These are phyloP conservation scores for Patiria pectinifera DNA, from an alignment of 53 echinoderm and acorn worm genomes.

Conservation along the genomic window DNA sequence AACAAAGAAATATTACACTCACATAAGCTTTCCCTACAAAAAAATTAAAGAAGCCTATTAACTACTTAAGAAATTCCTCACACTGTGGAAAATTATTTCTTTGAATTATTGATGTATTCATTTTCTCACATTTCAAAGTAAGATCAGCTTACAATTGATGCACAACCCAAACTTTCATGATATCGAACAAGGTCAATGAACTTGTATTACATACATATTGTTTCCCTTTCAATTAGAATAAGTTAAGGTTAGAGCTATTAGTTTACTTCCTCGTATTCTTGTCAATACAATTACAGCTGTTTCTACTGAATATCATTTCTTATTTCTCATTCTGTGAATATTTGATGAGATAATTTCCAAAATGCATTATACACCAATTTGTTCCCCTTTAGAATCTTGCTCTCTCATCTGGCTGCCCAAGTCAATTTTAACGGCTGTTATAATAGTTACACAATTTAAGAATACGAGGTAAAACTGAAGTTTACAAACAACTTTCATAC, in stretches of 20 bases:
- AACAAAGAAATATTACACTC: not conserved
- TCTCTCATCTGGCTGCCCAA: too few species aligned
- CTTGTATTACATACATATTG: not conserved
- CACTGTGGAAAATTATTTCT: not conserved
- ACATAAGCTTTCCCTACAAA: not conserved
- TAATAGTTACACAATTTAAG: too few species aligned
- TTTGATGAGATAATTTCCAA: too few species aligned
- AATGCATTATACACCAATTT: too few species aligned
- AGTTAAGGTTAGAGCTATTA: not conserved
- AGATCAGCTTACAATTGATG: not conserved
- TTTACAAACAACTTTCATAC: too few species aligned
- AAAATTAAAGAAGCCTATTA: not conserved
- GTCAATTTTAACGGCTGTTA: too few species aligned
- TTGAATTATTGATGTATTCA: not conserved
- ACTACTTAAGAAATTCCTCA: not conserved
- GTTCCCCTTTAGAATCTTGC: too few species aligned
- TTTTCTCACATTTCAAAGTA: not conserved
- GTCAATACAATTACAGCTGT: not conserved
- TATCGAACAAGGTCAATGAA: not conserved
- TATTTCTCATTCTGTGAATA: too few species aligned
- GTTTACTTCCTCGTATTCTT: not conserved
- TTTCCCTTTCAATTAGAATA: not conserved
- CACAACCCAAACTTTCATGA: constrained; percentile 3
- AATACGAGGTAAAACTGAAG: too few species aligned
- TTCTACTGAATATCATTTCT: not conserved